Conservation (phyloP, 1,140 invertebrate species). For the Drosophila parvula region DNA sequence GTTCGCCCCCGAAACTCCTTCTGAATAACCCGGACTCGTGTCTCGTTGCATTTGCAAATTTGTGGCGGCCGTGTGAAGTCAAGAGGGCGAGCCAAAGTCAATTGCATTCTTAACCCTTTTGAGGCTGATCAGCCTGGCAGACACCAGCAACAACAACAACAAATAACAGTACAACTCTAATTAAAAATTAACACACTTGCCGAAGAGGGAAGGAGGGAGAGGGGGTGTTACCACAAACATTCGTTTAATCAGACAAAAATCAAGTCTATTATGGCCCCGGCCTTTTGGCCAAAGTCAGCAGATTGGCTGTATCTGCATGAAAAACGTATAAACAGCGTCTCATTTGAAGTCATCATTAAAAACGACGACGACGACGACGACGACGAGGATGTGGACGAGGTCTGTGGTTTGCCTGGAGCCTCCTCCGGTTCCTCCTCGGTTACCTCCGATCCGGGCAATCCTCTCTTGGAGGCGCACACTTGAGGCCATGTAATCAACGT, state of each 20-base stretch:
- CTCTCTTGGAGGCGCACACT: constrained; percentile 69
- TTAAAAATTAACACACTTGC: constrained; percentile 79
- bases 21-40: constrained; percentile 48
- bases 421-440: not conserved
- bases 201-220: not conserved
- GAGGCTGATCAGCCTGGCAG: constrained; percentile 59
- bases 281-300: constrained; percentile 57
- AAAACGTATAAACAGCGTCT: constrained; percentile 64
- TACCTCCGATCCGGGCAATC: constrained; percentile 12
- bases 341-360: constrained; percentile 83
- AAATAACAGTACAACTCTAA: constrained; percentile 83
- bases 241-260: constrained; percentile 78
- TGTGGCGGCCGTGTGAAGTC: constrained; percentile 72
- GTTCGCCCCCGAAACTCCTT: constrained; percentile 30
- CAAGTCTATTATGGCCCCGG: constrained; percentile 75
- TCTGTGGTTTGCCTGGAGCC: constrained; percentile 4
- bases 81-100: constrained; percentile 81
- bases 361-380: constrained; percentile 64
- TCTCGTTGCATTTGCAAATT: constrained; percentile 78
- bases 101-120: constrained; percentile 81
- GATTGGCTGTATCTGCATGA: constrained; percentile 68
- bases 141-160: constrained; percentile 63
- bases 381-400: constrained; percentile 51
- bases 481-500: constrained; percentile 83
- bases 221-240: constrained; percentile 52